Base-by-base conservation (phyloP, 2,888 invertebrate genomes). In the Drosophila paranaensis region DNA sequence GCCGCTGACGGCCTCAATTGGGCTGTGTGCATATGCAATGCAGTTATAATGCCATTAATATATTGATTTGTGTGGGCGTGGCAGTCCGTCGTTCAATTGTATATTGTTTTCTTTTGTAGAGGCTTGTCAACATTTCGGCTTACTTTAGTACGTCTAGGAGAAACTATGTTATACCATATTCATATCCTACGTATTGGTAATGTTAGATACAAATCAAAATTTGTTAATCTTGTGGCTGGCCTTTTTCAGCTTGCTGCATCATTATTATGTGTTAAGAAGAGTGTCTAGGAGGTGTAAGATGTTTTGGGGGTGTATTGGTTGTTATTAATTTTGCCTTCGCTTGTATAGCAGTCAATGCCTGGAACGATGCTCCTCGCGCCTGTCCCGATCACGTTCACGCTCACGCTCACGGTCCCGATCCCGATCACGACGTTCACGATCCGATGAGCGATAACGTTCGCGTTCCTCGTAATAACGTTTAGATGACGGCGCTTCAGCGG, bases 401-500 rank as follows among this genome's bases (percentile, higher is more conserved):
- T 95, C 95, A 56, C 95, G 93, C 77, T 95, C 95, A 63, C 95
- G 94, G 92, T 95, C 96, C 88, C 94, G 94, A 91, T 93, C 95
- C 54, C 95, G 94, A 82, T 94, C 94, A 72, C 95, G 94, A 37
- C 95, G 94, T 93, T 95, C 96, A 89, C 94, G 94, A 92, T 93
- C 96, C 92, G 94, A 95, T 76, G 94, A 94, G 60, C 96, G 95
- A 94, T 97, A 97, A 73, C 97, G 95, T 93, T 97, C 97, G 67
- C 97, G 95, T 93, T 97, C 97, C 84, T 97, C 97, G 93, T 97
- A 97, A 94, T 97, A 97, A 40, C 94, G 92, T 83, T 93, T 93
- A 30, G 92, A 92, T n/a, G 90, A 90, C 51, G 91, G 88, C 35
- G 92, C 91, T 71, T 93, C 93, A 46, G 91, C 91, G 68, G 92